Percentiles rank a stretch among this genome's conserved stretches.
Evolutionary conservation across 92 coral and sea anemone species (phyloP).

Genomic region (Epizoanthus fatuus): DNA sequence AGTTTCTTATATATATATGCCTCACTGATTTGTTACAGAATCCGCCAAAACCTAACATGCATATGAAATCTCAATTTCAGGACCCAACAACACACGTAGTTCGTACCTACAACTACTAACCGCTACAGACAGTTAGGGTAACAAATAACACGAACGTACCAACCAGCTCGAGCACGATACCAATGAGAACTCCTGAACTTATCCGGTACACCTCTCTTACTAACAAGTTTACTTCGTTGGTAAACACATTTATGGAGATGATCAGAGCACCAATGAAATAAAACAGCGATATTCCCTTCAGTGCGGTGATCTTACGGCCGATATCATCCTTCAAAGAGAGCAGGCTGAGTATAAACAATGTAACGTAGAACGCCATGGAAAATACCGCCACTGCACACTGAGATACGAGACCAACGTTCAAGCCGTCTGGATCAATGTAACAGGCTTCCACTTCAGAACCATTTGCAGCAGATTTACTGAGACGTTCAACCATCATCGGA

Average conservation of each 20-base stretch:
- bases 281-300: slow-evolving; percentile 2
- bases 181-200: slow-evolving; percentile 10
- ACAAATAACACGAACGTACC: neutral
- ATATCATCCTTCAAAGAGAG: neutral
- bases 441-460: neutral
- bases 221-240: neutral
- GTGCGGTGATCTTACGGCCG: neutral
- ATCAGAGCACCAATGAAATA: neutral
- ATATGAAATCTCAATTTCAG: too few relatives aligned
- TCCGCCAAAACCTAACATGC: too few relatives aligned
- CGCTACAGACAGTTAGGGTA: too few relatives aligned
- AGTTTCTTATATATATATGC: too few relatives aligned
- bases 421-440: neutral
- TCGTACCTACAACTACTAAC: too few relatives aligned
- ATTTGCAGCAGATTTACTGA: neutral
- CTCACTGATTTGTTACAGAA: too few relatives aligned
- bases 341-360: neutral
- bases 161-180: neutral
- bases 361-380: neutral
- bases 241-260: slow-evolving; percentile 12
- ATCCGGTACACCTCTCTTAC: slow-evolving; percentile 2
- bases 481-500: neutral
- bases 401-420: neutral
- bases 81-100: too few relatives aligned
- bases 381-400: neutral